phyloP scores from a whole-genome alignment of 2,888 invertebrate genomes.

The Hoplodrina ambigua region DNA sequence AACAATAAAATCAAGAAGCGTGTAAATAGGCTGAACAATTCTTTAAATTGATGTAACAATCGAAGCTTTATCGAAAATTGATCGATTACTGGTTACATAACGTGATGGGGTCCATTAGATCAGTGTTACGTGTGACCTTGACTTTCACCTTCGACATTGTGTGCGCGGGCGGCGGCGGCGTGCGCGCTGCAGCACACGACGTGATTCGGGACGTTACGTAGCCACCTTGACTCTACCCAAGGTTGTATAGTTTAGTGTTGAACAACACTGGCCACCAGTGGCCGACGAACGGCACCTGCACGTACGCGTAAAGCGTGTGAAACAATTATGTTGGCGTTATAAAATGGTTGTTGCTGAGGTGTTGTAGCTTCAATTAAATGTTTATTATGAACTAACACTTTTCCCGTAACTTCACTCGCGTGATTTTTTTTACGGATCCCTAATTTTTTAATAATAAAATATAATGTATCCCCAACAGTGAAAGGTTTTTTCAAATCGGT shows the following conservation, averaged over 20 bases:
- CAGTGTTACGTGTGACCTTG: constrained; percentile 74
- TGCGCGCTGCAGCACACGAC: constrained; percentile 54
- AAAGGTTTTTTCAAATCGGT: too few relatives aligned
- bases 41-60: constrained; percentile 44
- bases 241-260: constrained; percentile 48
- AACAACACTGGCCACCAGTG: constrained; percentile 34
- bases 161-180: constrained; percentile 37
- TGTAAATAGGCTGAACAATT: constrained; percentile 39
- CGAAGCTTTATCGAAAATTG: constrained; percentile 48
- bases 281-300: constrained; percentile 23
- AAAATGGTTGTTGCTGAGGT: neutral
- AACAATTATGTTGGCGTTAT: neutral
- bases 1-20: constrained; percentile 45
- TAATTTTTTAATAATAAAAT: too few relatives aligned
- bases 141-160: constrained; percentile 81
- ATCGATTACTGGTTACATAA: constrained; percentile 69
- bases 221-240: constrained; percentile 75
- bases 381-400: too few relatives aligned
- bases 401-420: too few relatives aligned
- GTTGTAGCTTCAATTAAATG: neutral
- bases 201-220: constrained; percentile 72
- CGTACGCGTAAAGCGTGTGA: constrained; percentile 7
- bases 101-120: constrained; percentile 68
- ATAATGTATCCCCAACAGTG: too few relatives aligned
- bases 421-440: too few relatives aligned